A percentile compares a stretch with the other conserved stretches of the same genome.
Conservation (phyloP, 2,113 vertebrate genomes). For the Bos indicus region DNA sequence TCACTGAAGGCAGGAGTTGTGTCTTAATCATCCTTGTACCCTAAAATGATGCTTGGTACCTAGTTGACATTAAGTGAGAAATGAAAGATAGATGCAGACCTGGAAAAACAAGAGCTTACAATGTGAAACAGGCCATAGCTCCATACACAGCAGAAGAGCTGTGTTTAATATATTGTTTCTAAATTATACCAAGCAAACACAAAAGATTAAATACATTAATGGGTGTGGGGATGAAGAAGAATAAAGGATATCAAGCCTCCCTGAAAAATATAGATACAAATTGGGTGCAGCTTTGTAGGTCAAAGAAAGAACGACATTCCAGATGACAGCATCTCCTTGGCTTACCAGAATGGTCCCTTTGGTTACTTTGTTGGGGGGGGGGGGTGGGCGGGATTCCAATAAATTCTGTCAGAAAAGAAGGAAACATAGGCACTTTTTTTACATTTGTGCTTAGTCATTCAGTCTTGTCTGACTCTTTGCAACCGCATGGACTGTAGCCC, state of each 20-base stretch:
- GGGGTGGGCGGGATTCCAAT: not conserved
- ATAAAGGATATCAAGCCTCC: not conserved
- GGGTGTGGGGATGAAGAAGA: not conserved
- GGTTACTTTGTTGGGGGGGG: not conserved
- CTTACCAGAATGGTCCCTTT: not conserved
- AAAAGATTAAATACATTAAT: not conserved
- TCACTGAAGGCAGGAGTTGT: constrained; percentile 7
- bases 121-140: not conserved
- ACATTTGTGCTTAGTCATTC: not conserved
- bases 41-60: not conserved
- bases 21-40: not conserved
- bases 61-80: not conserved
- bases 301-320: not conserved
- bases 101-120: not conserved
- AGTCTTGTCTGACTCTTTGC: not conserved
- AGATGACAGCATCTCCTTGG: not conserved
- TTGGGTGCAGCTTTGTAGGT: not conserved
- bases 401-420: constrained; percentile 9
- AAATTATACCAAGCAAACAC: not conserved
- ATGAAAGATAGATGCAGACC: not conserved
- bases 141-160: not conserved
- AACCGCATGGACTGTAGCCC: not conserved
- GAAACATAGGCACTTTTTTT: not conserved
- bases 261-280: not conserved
- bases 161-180: constrained; percentile 8